These are phyloP conservation scores for Automeris io DNA, from an alignment of 2,888 invertebrate genomes.

Conservation along the genomic window DNA sequence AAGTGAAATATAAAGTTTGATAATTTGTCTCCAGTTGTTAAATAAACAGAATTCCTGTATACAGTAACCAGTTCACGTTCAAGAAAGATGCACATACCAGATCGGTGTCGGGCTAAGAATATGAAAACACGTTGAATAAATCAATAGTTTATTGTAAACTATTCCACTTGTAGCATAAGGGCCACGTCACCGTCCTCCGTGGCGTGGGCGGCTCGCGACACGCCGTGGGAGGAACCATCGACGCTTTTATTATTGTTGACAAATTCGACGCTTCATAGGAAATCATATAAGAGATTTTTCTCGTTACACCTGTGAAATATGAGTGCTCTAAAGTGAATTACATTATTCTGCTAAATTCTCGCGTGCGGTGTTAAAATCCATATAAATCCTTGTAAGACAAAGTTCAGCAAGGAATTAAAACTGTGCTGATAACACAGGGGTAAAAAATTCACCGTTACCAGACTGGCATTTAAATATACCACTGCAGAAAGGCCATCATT, in stretches of 20 bases:
- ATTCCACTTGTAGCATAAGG: constrained; percentile 43
- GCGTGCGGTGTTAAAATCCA: no score
- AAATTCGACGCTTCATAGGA: constrained; percentile 28
- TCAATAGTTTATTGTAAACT: constrained; percentile 46
- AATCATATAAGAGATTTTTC: constrained; percentile 8
- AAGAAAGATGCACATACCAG: constrained; percentile 18
- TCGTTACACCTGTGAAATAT: not conserved
- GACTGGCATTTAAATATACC: no score
- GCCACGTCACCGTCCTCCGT: constrained; percentile 40
- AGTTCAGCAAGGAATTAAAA: no score
- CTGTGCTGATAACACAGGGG: no score
- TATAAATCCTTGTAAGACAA: no score
- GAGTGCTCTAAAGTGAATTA: not conserved
- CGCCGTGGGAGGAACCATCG: constrained; percentile 40
- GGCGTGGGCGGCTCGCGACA: constrained; percentile 44
- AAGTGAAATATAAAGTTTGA: no score
- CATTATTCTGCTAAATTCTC: no score
- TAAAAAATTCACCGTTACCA: no score
- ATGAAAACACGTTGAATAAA: constrained; percentile 44
- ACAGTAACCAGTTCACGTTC: constrained; percentile 3
- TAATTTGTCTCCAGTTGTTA: not conserved
- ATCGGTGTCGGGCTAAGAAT: constrained; percentile 22
- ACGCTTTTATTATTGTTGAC: constrained; percentile 40
- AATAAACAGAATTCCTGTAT: constrained; percentile 2
- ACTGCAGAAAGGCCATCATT: no score